Evolutionary conservation across 53 echinoderm and acorn worm genomes (phyloP), one percentile per base, ranked within the genome.

Genomic region (Crossaster papposus): DNA sequence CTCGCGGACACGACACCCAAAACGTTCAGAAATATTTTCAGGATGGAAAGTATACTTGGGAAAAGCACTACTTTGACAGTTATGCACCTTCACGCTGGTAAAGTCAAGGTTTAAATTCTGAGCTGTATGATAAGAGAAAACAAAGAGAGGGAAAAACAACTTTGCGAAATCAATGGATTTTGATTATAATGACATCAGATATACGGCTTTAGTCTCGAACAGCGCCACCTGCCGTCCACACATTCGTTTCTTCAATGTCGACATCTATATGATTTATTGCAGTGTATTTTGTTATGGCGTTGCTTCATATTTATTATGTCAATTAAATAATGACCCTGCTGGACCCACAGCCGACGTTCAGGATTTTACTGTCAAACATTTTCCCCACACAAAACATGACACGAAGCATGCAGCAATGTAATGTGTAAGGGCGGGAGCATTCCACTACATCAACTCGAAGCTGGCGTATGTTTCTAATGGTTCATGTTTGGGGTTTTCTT

Each of bases 301-400:
- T 65, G 68, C 65, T 83, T 83, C 83, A 83, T 83, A 83, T 83
- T 83, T 83, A 83, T 83, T 83, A 51, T 83, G 36, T 31, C 83
- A 83, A 83, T 83, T 83, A 83, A 83, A 83, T 33, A 30, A 34
- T 65, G 65, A 34, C 83, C 65, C 26, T n/a, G 55, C 11, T 31
- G 37, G 32, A 36, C 44, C 44, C 29, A 18, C 32, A 44, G 26
- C 38, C 83, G 51, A 62, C 83, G 83, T 70, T 83, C 24, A 28
- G 83, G 70, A n/a, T 70, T 44, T 22, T 65, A 28, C 70, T 83
- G 65, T 83, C 83, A 68, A 68, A 68, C 83, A 83, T 30, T 70
- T n/a, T 36, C 28, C 34, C 63, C 12, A 68, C 70, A 83, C 83
- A 83, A 38, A 33, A 58, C 36, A 32, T 82, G 82, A 82, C 36